A percentile compares a stretch with the other conserved stretches of the same genome.
Evolutionary conservation across 1,140 invertebrate genomes (phyloP).

Genomic region (Drosophila insularis): DNA sequence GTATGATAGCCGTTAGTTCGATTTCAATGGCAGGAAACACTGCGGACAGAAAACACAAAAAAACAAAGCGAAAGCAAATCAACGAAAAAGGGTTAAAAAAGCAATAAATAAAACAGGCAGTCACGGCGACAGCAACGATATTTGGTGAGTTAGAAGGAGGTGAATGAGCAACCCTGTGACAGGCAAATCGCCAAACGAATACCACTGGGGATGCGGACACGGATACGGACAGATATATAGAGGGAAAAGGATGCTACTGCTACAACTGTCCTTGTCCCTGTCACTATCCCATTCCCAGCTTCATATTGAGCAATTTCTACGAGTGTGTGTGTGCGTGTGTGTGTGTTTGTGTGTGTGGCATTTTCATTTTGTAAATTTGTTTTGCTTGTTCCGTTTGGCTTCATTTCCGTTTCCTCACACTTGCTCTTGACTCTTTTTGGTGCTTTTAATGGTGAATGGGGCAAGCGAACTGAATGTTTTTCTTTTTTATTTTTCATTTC

Average conservation of each 20-base stretch:
- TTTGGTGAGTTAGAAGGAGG: conserved; percentile 55
- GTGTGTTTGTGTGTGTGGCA: conserved; percentile 52
- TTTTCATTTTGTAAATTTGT: conserved; percentile 81
- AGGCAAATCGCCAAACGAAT: conserved; percentile 80
- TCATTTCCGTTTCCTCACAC: conserved; percentile 68
- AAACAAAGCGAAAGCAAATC: conserved; percentile 57
- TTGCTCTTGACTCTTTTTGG: not conserved
- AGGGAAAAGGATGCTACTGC: conserved; percentile 17
- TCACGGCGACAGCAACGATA: conserved; percentile 72
- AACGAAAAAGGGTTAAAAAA: conserved; percentile 79
- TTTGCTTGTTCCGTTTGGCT: conserved; percentile 80
- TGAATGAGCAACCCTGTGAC: conserved; percentile 42
- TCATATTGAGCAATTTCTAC: not conserved
- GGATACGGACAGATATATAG: not conserved
- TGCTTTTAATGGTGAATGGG: conserved; percentile 3
- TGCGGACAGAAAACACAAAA: conserved; percentile 1
- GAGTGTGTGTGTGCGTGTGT: conserved; percentile 11
- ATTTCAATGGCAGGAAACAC: conserved; percentile 28
- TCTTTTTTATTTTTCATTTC: conserved; percentile 39
- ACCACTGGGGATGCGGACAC: conserved; percentile 54
- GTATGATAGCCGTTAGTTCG: conserved; percentile 33
- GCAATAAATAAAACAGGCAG: conserved; percentile 80
- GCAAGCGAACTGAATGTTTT: not conserved
- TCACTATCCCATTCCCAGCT: not conserved
- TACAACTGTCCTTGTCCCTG: not conserved